Conservation (phyloP, 2,888 invertebrate genomes). For the Anoplius nigerrimus region DNA sequence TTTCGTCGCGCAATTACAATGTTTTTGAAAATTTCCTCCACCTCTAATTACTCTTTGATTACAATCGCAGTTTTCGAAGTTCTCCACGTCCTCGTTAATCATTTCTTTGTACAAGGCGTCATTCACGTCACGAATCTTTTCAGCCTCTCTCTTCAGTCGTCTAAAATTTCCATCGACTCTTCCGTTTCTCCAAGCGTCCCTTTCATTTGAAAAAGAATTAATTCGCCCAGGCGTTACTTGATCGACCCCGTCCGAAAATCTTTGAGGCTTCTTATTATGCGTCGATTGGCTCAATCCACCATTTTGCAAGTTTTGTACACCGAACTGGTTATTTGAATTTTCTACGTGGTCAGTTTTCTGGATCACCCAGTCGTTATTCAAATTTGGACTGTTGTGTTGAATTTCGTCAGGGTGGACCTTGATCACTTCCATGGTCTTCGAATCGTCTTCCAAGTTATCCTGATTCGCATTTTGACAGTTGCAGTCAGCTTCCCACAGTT, state of each 20-base stretch:
- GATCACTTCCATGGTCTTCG: not conserved
- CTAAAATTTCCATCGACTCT: slow-evolving; percentile 40
- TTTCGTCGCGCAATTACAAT: slow-evolving; percentile 6
- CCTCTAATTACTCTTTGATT: slow-evolving; percentile 54
- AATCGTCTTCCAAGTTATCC: not conserved
- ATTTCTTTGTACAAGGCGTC: slow-evolving; percentile 58
- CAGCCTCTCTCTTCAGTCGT: slow-evolving; percentile 5
- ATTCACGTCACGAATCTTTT: slow-evolving; percentile 33
- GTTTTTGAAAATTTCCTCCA: not conserved
- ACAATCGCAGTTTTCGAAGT: slow-evolving; percentile 60
- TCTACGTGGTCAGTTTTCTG: too few relatives aligned
- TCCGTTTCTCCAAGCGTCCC: slow-evolving; percentile 28
- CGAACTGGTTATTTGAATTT: too few relatives aligned
- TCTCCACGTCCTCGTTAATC: slow-evolving; percentile 61
- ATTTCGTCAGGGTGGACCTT: too few relatives aligned
- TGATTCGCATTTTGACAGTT: slow-evolving; percentile 9
- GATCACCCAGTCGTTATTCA: too few relatives aligned
- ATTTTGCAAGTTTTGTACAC: too few relatives aligned
- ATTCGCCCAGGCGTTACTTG: too few relatives aligned
- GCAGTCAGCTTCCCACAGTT: slow-evolving; percentile 56
- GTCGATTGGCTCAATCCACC: too few relatives aligned
- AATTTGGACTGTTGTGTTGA: too few relatives aligned
- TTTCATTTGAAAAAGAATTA: too few relatives aligned
- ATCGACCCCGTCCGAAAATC: too few relatives aligned
- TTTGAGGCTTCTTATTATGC: too few relatives aligned